phyloP scores from a whole-genome alignment of 2,888 invertebrate species.

The Elmis aenea region DNA sequence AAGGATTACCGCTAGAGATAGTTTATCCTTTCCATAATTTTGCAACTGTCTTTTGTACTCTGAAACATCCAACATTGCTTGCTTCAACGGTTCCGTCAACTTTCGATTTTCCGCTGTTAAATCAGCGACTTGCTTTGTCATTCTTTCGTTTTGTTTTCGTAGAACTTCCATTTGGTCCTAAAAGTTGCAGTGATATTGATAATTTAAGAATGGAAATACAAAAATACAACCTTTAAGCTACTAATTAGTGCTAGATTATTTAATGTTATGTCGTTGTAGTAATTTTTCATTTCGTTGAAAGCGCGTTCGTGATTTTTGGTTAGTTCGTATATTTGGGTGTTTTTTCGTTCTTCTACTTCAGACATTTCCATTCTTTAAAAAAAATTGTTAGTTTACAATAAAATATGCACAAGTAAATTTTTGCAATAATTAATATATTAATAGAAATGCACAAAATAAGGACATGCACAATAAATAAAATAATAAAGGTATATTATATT shows the following conservation, averaged over 20 bases:
- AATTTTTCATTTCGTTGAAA: slow-evolving; percentile 86
- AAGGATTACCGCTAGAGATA: slow-evolving; percentile 62
- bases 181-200: slow-evolving; percentile 8
- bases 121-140: slow-evolving; percentile 63
- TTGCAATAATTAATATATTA: too few species aligned
- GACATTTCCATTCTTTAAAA: slow-evolving; percentile 68
- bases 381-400: not conserved
- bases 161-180: slow-evolving; percentile 70
- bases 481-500: too few species aligned
- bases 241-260: slow-evolving; percentile 90
- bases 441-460: too few species aligned
- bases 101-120: slow-evolving; percentile 68
- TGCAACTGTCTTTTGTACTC: slow-evolving; percentile 71
- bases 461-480: too few species aligned
- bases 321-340: slow-evolving; percentile 75
- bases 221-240: slow-evolving; percentile 65
- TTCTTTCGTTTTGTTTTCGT: slow-evolving; percentile 73
- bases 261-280: slow-evolving; percentile 90
- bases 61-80: slow-evolving; percentile 64
- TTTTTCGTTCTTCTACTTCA: slow-evolving; percentile 89
- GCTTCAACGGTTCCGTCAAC: slow-evolving; percentile 66
- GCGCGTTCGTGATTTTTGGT: slow-evolving; percentile 79
- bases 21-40: slow-evolving; percentile 83
- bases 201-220: slow-evolving; percentile 3
- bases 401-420: not conserved